Conservation (phyloP, 2,113 vertebrate species). For the Cavia aperea region DNA sequence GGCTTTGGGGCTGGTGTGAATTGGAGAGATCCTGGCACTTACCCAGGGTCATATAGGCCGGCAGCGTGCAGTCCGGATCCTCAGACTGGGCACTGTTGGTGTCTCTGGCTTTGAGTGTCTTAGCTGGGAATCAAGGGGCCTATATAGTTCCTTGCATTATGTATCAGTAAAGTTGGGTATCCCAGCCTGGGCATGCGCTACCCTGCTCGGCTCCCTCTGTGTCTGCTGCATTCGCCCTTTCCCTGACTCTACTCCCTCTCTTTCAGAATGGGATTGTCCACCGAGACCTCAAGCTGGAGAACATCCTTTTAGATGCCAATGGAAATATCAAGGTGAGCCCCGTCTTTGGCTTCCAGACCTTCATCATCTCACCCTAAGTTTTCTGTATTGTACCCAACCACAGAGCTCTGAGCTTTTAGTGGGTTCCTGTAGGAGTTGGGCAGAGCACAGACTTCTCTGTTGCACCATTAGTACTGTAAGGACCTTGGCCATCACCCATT, state of each 20-base stretch:
- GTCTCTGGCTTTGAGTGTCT: background rate
- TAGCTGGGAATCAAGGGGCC: background rate
- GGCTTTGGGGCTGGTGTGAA: background rate
- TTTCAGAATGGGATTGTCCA: conserved; percentile 93
- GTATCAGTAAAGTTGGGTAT: background rate
- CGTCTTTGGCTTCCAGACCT: background rate
- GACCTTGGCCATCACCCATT: background rate
- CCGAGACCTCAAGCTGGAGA: conserved; percentile 96
- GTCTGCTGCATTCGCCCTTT: background rate
- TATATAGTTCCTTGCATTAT: background rate
- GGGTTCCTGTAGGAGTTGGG: background rate
- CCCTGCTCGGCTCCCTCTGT: background rate
- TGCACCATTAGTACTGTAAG: background rate
- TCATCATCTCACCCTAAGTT: background rate
- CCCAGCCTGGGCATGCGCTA: background rate
- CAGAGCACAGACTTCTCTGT: background rate
- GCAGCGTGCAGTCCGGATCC: background rate
- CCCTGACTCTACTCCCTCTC: background rate
- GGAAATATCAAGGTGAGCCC: conserved; percentile 92
- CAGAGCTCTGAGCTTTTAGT: background rate
- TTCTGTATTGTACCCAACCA: background rate
- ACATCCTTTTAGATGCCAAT: conserved; percentile 90
- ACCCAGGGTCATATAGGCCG: background rate
- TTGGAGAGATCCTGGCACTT: background rate
- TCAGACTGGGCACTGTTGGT: too few species aligned